Conservation (phyloP, 2,113 vertebrate species). For the Galbula dea region DNA sequence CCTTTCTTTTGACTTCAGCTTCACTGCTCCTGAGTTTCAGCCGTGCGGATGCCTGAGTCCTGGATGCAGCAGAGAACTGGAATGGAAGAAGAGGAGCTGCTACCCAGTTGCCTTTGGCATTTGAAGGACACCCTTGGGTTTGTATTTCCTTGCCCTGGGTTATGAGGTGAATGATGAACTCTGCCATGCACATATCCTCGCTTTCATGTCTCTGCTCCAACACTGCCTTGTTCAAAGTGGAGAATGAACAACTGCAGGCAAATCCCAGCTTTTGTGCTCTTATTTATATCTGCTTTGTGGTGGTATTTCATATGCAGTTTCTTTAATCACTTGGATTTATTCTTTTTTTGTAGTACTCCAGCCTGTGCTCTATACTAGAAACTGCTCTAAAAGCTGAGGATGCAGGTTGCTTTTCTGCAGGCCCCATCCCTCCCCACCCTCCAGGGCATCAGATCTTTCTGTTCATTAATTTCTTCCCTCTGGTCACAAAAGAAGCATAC, state of each 20-base stretch:
- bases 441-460: background rate
- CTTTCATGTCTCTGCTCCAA: background rate
- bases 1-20: slow-evolving; percentile 8
- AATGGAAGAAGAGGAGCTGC: background rate
- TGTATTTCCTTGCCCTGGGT: background rate
- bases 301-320: background rate
- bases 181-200: background rate
- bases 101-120: background rate
- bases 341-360: background rate
- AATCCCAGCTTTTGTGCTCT: background rate
- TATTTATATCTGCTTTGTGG: background rate
- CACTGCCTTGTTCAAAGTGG: background rate
- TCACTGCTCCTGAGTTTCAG: background rate
- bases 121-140: background rate
- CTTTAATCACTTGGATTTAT: background rate
- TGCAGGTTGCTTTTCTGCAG: background rate
- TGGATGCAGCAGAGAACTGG: background rate
- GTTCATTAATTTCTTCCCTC: background rate
- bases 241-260: background rate
- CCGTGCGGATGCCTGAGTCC: background rate
- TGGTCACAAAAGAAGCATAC: background rate
- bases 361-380: background rate
- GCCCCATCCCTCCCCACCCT: background rate
- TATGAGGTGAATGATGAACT: background rate
- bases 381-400: background rate